Evolutionary conservation across 2,888 invertebrate species (phyloP), one percentile per base, ranked within the genome.

Genomic region (Diogma glabrata): DNA sequence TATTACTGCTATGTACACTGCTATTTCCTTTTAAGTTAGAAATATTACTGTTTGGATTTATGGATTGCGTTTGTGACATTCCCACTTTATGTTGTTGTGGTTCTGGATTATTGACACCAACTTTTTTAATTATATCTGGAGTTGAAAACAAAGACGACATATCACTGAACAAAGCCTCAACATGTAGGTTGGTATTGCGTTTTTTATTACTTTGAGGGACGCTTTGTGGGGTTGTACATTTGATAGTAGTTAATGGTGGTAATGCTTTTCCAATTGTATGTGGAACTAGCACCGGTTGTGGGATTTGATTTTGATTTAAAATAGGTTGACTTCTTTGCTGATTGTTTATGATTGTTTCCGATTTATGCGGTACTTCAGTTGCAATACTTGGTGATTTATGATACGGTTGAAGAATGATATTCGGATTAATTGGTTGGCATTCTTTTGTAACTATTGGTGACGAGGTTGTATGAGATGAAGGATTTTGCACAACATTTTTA

Each of bases 91-190:
- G 60, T 64, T 50, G 40, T 49, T 50, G 53, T 56, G 38, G 24
- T 23, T 47, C n/a, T 48, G 46, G 48, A 49, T 23, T 50, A 53
- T 30, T 55, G 20, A 4, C 53, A 49, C 36, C 55, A 10, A 84
- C 82, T 59, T 84, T 73, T 59, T 84, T 73, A 52, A 85, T 84
- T 50, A 86, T 84, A 72, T 87, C 87, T 17, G 87, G 86, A 38
- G 84, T 80, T 6, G 86, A 85, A 65, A 87, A 86, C 52, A 87
- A 67, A 30, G 84, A 82, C 52, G 85, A 77, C 74, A 79, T 79
- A 61, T 79, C 78, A 28, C 73, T 70, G 36, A 75, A 68, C 59
- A 71, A 68, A 57, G 67, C 74, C 17, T 50, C 51, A 74, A 78
- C 71, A 61, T 77, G 78, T 14, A 78, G 74, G 16, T 20, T 24